Base-by-base conservation (phyloP, 2,797 vertebrate species). In the Halcyon badia region DNA sequence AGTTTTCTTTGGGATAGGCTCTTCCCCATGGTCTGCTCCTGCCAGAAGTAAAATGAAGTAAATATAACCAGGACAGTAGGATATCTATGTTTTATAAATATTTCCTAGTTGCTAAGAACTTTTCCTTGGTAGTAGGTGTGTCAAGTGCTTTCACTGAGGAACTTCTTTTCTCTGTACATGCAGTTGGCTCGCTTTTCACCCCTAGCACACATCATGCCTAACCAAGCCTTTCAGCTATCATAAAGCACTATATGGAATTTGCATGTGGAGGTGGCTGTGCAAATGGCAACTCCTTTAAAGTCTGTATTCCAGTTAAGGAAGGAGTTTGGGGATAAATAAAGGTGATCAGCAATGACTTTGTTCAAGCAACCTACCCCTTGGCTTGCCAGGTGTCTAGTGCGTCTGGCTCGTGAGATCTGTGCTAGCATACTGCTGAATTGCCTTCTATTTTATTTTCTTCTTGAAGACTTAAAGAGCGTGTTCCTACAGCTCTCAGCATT, bases 251-350 rank as follows among this genome's bases (percentile, higher is more conserved):
- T 9, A 35, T 6, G 46, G 51, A 78, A 89, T 85, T 89, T 87
- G 58, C 46, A 56, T 8, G 35, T 0, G 1, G 24, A 6, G 1
- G 25, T 79, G 70, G 33, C 77, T 87, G 33, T 93, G 83, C 51
- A 66, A 92, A 76, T 79, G 17, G 39, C n/a, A 76, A 4, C 28
- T 71, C 44, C 66, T 90, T 48, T 76, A 81, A 93, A 73, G 51
- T 20, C 21, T 78, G 7, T 48, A 15, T 87, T 82, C 78, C 49
- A 80, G 16, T 49, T 83, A n/a, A 61, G 31, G 31, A 58, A 83
- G 17, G 26, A 7, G 5, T 22, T 72, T 93, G 37, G 57, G 46
- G 19, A 56, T 65, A 84, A 89, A 72, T 79, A 64, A 13, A 69
- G 37, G 39, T 42, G 33, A 46, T 58, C 58, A 39, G 30, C 15